Evolutionary conservation across 2,797 vertebrate genomes (phyloP).

Genomic region (Cossypha dichroa): DNA sequence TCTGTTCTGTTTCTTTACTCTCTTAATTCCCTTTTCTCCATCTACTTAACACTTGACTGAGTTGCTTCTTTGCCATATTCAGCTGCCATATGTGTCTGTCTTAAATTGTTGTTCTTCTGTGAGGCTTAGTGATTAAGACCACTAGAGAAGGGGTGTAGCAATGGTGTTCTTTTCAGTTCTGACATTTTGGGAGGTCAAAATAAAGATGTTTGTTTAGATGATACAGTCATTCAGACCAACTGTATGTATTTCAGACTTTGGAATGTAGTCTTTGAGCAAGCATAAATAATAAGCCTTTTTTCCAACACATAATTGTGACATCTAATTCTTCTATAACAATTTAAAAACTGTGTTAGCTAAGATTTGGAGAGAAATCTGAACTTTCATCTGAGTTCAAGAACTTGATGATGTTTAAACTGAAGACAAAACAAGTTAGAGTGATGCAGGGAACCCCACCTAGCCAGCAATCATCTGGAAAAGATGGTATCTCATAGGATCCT

Average conservation of each 20-base stretch:
- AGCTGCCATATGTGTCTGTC: neutral
- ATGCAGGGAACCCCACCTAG: neutral
- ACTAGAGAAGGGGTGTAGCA: neutral
- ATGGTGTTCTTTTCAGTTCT: neutral
- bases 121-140: neutral
- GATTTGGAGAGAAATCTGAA: neutral
- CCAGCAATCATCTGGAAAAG: neutral
- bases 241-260: neutral
- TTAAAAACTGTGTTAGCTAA: neutral
- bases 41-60: neutral
- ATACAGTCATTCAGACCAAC: neutral
- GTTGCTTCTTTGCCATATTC: neutral
- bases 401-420: neutral
- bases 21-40: neutral
- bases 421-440: neutral
- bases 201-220: neutral
- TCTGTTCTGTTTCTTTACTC: neutral
- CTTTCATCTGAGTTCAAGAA: neutral
- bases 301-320: neutral
- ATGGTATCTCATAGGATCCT: neutral
- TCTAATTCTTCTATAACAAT: neutral
- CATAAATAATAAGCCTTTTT: neutral
- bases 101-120: neutral
- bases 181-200: neutral
- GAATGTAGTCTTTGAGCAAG: neutral